These are phyloP conservation scores for Lingula anatina DNA, from an alignment of 2,888 invertebrate genomes.

Conservation along the genomic window DNA sequence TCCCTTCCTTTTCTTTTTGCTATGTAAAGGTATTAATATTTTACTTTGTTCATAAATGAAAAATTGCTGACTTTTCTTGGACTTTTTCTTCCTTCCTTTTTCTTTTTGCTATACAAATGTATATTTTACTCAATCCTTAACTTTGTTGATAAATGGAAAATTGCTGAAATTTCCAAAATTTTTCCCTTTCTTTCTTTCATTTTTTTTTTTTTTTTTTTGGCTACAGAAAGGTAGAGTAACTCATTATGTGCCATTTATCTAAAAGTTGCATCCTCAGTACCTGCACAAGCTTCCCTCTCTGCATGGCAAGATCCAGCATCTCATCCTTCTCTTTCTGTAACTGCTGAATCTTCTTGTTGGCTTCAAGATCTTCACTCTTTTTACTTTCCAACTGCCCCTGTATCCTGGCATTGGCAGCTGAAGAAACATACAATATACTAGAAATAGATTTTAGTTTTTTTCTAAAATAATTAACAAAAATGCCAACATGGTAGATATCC, in stretches of 20 bases:
- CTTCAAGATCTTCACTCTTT: conserved; percentile 18
- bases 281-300: conserved; percentile 45
- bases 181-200: neutral
- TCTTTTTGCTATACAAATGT: no score
- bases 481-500: neutral
- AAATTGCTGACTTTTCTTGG: no score
- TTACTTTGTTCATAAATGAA: no score
- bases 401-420: conserved; percentile 31
- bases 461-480: neutral
- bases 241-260: neutral
- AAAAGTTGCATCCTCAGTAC: no score
- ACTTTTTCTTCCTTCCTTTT: no score
- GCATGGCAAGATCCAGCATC: conserved; percentile 40
- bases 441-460: neutral
- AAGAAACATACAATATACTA: conserved; percentile 1
- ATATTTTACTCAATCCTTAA: no score
- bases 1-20: no score
- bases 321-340: conserved; percentile 46
- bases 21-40: no score
- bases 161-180: neutral
- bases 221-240: neutral
- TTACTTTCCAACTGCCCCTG: conserved; percentile 24
- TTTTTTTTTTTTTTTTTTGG: neutral
- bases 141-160: no score
- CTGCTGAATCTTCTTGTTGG: conserved; percentile 19